These are phyloP conservation scores for Lamellibrachia luymesi DNA, from an alignment of 1,140 invertebrate species.

Conservation along the genomic window DNA sequence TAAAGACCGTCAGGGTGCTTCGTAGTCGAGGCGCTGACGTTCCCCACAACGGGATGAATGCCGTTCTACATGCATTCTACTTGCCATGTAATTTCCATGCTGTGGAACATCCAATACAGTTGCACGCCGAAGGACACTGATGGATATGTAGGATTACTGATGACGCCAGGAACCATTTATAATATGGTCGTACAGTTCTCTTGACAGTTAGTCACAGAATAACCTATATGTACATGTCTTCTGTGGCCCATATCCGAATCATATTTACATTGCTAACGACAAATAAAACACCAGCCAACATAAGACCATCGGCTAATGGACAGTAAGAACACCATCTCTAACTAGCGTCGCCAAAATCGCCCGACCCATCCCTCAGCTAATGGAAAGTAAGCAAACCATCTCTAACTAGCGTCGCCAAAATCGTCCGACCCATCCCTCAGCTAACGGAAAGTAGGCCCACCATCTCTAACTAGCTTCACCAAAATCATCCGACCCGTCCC, in stretches of 20 bases:
- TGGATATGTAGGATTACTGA: no score
- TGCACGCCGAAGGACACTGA: no score
- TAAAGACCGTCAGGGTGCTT: no score
- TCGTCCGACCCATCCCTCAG: not conserved
- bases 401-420: not conserved
- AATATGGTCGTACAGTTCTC: no score
- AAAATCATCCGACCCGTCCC: not conserved
- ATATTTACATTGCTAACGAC: not conserved
- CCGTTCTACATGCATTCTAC: no score
- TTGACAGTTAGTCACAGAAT: not conserved
- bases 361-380: not conserved
- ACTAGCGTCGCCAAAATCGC: not conserved
- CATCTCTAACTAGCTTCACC: not conserved
- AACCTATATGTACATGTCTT: not conserved
- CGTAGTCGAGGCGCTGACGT: no score
- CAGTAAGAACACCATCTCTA: not conserved
- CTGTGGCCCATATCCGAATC: not conserved
- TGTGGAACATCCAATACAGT: no score
- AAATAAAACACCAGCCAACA: no score
- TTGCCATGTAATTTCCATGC: no score
- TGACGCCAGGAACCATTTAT: no score
- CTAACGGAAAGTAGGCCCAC: not conserved
- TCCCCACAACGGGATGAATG: no score
- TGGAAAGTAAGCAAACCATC: not conserved
- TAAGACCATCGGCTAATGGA: no score